Evolutionary conservation across 1,140 invertebrate species (phyloP).

Genomic region (Megathymus violae): DNA sequence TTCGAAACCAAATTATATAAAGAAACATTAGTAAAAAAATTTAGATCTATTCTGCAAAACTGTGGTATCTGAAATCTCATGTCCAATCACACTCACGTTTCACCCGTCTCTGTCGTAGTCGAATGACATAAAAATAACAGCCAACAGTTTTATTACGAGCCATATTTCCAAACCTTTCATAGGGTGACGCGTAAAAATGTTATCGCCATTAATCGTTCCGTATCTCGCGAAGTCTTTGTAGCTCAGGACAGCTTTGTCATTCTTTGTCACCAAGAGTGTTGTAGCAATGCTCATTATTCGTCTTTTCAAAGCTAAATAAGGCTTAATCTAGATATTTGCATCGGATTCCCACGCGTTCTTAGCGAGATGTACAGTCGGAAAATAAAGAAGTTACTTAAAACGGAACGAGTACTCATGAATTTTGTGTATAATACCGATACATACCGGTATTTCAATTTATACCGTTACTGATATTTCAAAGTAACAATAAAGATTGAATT

Average conservation of each 20-base stretch:
- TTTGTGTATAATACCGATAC: not conserved
- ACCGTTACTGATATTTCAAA: too few relatives aligned
- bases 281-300: constrained; percentile 25
- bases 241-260: constrained; percentile 13
- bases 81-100: constrained; percentile 14
- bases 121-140: constrained; percentile 26
- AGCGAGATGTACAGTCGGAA: not conserved
- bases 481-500: too few relatives aligned
- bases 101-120: constrained; percentile 16
- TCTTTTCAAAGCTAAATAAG: constrained; percentile 31
- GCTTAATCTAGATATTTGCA: constrained; percentile 37
- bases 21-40: too few relatives aligned
- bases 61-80: constrained; percentile 26
- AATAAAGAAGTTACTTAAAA: too few relatives aligned
- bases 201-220: constrained; percentile 27
- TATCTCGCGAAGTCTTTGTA: constrained; percentile 17
- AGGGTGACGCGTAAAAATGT: constrained; percentile 27
- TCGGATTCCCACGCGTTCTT: constrained; percentile 27
- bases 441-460: too few relatives aligned
- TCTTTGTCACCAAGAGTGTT: constrained; percentile 22
- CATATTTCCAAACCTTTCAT: constrained; percentile 32
- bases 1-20: too few relatives aligned
- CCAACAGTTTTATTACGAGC: constrained; percentile 21
- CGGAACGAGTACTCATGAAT: not conserved
- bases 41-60: too few relatives aligned